Base-by-base conservation (phyloP, 2,888 invertebrate species). In the Amblyjoppa proteus region DNA sequence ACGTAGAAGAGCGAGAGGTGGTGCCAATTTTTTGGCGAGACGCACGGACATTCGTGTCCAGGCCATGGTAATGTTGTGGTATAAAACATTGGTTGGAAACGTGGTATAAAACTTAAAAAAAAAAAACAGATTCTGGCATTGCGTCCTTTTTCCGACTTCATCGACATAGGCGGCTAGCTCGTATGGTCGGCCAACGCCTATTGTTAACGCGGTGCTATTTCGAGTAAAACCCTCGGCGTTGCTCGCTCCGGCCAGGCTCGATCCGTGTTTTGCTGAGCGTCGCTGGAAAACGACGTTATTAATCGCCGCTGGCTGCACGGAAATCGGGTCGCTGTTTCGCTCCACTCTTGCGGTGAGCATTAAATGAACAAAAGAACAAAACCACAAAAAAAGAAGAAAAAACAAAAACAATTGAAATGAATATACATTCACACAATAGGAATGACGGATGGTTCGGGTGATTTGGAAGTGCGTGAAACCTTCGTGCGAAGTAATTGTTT, bases 41-140 rank as follows among this genome's bases (percentile, higher is more conserved):
- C 56, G 71, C 73, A 76, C 61, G 73, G 45, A 71, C 61, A 73
- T 45, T 74, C 53, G 45, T 16, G 81, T 70, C 76, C 58, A n/a
- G 53, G 78, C 83, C 87, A 89, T 89, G 90, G 90, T 89, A 89
- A 89, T 88, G 88, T 86, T 85, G 81, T 84, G 87, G 69, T 83
- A 68, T 77, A 58, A 81, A 85, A 87, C 81, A 20, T 20, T 20
- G 20, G 20, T 20, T 20, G 20, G 20, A 81, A 85, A 87, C 81
- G 81, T 84, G 87, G 69, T 83, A 68, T 77, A 58, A 81, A 85
- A 87, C 81, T 20, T 20, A 20, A 83, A 88, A 88, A 88, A 87
- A 79, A 86, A 87, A 88, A 83, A 69, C 76, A 66, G 68, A 85
- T 88, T 88, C 88, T 74, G 82, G 69, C 84, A 69, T 89, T 88